Conservation (phyloP, 2,888 invertebrate genomes). For the Lamellibrachia columna region DNA sequence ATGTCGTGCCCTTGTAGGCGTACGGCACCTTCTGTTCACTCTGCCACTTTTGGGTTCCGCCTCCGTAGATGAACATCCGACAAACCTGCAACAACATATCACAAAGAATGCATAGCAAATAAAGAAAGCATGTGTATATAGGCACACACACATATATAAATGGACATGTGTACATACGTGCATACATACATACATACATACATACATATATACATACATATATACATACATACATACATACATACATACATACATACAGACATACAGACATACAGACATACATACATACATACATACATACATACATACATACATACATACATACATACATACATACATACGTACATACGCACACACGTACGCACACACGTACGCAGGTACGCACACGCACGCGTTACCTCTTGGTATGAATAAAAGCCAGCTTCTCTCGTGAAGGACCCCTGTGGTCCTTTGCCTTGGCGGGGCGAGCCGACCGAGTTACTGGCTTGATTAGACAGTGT, state of each 20-base stretch:
- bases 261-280: neutral
- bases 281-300: neutral
- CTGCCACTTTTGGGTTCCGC: neutral
- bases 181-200: neutral
- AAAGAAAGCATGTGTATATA: neutral
- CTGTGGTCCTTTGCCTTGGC: constrained; percentile 43
- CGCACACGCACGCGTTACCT: constrained; percentile 44
- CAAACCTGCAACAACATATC: neutral
- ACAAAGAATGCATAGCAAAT: neutral
- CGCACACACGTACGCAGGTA: neutral
- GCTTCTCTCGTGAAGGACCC: constrained; percentile 52
- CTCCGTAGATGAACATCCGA: constrained; percentile 3
- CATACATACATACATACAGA: neutral
- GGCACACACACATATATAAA: neutral
- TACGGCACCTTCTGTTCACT: constrained; percentile 6
- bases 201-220: neutral
- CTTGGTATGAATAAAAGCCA: constrained; percentile 57
- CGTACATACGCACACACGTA: neutral
- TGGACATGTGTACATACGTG: neutral
- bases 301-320: neutral
- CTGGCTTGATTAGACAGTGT: constrained; percentile 42
- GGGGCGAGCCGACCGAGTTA: constrained; percentile 48
- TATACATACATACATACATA: neutral
- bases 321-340: neutral
- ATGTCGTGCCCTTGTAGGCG: neutral